Evolutionary conservation across 1,140 invertebrate genomes (phyloP).

Genomic region (Drosophila tristis): DNA sequence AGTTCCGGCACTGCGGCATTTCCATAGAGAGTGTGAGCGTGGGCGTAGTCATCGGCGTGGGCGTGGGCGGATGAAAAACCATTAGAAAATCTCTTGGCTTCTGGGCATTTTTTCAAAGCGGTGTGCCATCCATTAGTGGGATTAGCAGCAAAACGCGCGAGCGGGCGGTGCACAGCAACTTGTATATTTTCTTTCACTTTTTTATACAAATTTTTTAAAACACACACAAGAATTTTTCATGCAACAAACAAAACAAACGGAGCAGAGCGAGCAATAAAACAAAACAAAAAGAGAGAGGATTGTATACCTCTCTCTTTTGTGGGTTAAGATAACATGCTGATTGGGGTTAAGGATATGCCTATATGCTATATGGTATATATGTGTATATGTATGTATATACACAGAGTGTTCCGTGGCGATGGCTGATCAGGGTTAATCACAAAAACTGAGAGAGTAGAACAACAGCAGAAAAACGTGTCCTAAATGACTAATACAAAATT

Average conservation of each 20-base stretch:
- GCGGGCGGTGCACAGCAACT: slow-evolving; percentile 26
- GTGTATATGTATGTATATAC: neutral
- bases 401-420: neutral
- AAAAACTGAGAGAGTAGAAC: slow-evolving; percentile 7
- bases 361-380: neutral
- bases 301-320: too few species aligned
- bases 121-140: slow-evolving; percentile 65
- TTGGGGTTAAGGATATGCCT: slow-evolving; percentile 8
- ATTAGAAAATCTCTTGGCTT: slow-evolving; percentile 65
- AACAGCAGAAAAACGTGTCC: slow-evolving; percentile 33
- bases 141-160: slow-evolving; percentile 59
- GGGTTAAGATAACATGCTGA: slow-evolving; percentile 7
- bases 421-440: slow-evolving; percentile 13
- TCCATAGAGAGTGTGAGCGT: neutral
- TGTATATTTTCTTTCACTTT: slow-evolving; percentile 22
- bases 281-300: slow-evolving; percentile 6
- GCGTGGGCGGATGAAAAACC: slow-evolving; percentile 52
- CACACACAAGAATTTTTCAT: slow-evolving; percentile 8
- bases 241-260: slow-evolving; percentile 19
- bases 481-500: slow-evolving; percentile 50
- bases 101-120: slow-evolving; percentile 40
- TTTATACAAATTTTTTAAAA: neutral
- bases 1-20: slow-evolving; percentile 67
- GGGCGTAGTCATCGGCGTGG: too few species aligned
- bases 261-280: slow-evolving; percentile 30